Conservation (phyloP, 2,797 vertebrate species). For the Columba guinea region DNA sequence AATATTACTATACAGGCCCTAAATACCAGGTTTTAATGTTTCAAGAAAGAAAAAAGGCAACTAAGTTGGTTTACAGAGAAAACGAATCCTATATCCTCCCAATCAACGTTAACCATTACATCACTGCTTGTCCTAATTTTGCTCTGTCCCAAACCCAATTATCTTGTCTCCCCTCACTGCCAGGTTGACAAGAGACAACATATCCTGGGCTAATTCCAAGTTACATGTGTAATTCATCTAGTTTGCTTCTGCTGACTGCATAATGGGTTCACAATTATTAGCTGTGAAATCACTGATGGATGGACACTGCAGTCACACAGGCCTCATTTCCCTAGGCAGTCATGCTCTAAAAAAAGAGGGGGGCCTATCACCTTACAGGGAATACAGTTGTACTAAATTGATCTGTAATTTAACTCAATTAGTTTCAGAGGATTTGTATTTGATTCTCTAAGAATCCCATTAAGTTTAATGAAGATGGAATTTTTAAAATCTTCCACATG, state of each 20-base stretch:
- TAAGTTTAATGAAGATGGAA: slow-evolving; percentile 44
- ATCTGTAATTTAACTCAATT: slow-evolving; percentile 51
- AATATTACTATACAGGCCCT: not conserved
- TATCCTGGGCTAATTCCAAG: slow-evolving; percentile 27
- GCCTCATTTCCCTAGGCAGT: slow-evolving; percentile 32
- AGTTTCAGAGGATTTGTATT: slow-evolving; percentile 46
- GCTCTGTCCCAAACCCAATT: not conserved
- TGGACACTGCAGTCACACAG: slow-evolving; percentile 19
- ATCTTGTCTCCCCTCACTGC: not conserved
- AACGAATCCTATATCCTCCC: not conserved
- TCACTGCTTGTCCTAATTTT: not conserved
- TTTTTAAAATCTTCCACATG: not conserved
- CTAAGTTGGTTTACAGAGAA: not conserved
- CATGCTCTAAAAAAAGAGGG: not conserved
- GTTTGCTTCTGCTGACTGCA: slow-evolving; percentile 17
- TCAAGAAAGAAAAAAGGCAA: not conserved
- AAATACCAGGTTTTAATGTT: not conserved
- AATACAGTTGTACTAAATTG: slow-evolving; percentile 28
- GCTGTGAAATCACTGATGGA: slow-evolving; percentile 54
- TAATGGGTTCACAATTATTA: slow-evolving; percentile 37
- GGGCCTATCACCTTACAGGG: not conserved
- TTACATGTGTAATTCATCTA: slow-evolving; percentile 39
- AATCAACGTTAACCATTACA: not conserved
- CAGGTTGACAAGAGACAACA: not conserved
- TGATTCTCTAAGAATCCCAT: slow-evolving; percentile 37